Conservation (phyloP, 2,113 vertebrate genomes). For the Eulemur rufifrons region DNA sequence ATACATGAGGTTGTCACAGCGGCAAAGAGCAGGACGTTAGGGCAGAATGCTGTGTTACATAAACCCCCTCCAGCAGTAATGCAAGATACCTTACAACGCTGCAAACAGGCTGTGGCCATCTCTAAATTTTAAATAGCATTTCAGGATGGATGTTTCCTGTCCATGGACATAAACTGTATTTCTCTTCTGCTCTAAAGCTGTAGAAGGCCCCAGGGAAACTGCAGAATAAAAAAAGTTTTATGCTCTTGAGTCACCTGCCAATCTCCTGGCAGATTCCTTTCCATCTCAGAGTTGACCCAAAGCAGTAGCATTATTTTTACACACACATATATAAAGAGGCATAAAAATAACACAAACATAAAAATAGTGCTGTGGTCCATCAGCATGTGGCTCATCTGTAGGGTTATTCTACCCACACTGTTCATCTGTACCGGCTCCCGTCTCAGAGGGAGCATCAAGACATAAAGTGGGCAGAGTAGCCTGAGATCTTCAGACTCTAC, state of each 20-base stretch:
- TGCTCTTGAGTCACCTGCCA: not conserved
- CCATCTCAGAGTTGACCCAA: not conserved
- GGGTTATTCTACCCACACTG: not conserved
- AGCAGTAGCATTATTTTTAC: not conserved
- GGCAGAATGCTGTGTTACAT: not conserved
- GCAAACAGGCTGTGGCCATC: not conserved
- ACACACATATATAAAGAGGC: not conserved
- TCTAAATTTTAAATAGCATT: not conserved
- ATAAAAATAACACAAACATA: constrained; percentile 34
- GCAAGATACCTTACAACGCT: not conserved
- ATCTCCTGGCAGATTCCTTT: constrained; percentile 4
- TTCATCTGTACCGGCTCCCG: not conserved
- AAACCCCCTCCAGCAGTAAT: not conserved
- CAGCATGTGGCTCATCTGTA: not conserved
- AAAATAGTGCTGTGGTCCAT: not conserved
- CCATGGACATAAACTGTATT: not conserved
- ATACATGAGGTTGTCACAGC: not conserved
- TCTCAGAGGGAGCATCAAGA: not conserved
- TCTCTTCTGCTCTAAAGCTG: not conserved
- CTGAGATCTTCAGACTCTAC: not conserved
- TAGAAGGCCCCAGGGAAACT: not conserved
- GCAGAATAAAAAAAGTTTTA: constrained; percentile 16
- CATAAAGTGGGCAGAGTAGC: not conserved
- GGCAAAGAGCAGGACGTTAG: not conserved
- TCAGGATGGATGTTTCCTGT: not conserved